phyloP scores from a whole-genome alignment of 2,113 vertebrate genomes.

The Ailuropoda melanoleuca region DNA sequence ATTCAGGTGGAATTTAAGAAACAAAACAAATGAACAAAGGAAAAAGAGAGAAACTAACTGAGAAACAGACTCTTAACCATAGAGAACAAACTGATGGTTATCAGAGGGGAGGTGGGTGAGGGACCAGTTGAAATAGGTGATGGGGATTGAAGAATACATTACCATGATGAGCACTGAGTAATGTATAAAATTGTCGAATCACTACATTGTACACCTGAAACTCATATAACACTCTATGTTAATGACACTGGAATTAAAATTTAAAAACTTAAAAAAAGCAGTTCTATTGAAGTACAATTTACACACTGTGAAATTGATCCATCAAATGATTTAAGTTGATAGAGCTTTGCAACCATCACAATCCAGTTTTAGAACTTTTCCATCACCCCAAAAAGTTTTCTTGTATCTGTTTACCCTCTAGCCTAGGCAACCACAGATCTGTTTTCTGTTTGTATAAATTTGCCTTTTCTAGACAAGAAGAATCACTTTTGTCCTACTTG shows the following conservation, averaged over 20 bases:
- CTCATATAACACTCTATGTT: not conserved
- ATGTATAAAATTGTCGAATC: not conserved
- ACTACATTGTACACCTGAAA: not conserved
- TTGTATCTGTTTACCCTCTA: not conserved
- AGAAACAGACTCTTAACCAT: not conserved
- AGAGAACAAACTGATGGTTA: not conserved
- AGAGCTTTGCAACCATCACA: not conserved
- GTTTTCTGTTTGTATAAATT: not conserved
- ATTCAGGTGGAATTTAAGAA: not conserved
- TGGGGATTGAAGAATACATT: not conserved
- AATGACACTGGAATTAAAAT: not conserved
- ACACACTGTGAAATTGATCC: not conserved
- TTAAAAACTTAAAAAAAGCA: not conserved
- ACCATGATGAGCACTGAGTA: not conserved
- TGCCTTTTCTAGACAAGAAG: constrained; percentile 5
- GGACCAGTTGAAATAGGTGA: not conserved
- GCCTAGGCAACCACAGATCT: not conserved
- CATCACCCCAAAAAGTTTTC: not conserved
- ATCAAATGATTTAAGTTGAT: not conserved
- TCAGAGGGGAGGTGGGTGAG: not conserved
- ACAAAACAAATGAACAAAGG: not conserved
- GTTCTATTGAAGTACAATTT: not conserved
- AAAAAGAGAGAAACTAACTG: not conserved
- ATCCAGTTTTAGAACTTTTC: not conserved
- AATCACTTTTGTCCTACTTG: constrained; percentile 31